Base-by-base conservation (phyloP, 1,140 invertebrate genomes). In the Bombus superbus region DNA sequence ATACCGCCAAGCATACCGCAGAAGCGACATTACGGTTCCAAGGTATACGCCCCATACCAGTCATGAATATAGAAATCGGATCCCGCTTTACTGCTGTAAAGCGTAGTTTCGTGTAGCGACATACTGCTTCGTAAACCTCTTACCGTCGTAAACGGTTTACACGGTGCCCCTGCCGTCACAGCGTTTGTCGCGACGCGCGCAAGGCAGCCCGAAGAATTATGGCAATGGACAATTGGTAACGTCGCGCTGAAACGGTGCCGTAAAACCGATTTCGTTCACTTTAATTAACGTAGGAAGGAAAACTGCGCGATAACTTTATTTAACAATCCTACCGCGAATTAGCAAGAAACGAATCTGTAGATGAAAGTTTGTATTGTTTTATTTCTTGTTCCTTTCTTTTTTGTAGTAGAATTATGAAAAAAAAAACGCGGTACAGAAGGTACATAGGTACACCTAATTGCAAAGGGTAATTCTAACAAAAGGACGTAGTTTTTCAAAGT, bases 51-150 rank as follows among this genome's bases (percentile, higher is more conserved):
- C 2, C 22, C 40, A 22, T 44, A 18, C 53, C 32, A 53, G 59
- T 75, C 59, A 53, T 83, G 72, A 75, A 83, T 83, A 75, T 59
- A 47, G 72, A 68, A 73, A 75, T 75, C 80, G 79, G 38, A 59
- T 74, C 53, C 11, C 59, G 81, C 53, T 75, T 53, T 47, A 76
- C 47, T 25, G 35, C 32, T 76, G 72, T 53, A 64, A 53, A 75
- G 47, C 81, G 81, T 35, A 53, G 59, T 53, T 44, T 75, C 81
- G 42, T 40, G 38, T n/a, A 32, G 57, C 35, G 25, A 62, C 13
- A 40, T 71, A 38, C 64, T 71, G 75, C 38, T 71, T 78, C 82
- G 47, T 77, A 69, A 83, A 83, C 81, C 82, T 69, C 73, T 78
- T 71, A 78, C 66, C 38, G 38, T 69, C 74, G 64, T 75, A 64